Evolutionary conservation across 2,888 invertebrate species (phyloP).

Genomic region (Morpho achilles): DNA sequence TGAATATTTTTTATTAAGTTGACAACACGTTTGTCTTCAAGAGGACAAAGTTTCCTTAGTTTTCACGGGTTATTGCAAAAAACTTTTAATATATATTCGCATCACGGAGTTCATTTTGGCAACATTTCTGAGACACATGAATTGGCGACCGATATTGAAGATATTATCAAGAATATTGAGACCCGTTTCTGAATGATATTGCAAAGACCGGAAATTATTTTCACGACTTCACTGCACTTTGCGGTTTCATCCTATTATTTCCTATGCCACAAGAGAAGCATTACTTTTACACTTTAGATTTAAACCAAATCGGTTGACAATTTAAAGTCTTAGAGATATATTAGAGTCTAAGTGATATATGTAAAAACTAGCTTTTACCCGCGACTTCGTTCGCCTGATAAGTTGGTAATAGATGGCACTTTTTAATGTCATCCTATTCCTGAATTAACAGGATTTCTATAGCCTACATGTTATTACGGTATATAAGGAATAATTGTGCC

Average conservation of each 20-base stretch:
- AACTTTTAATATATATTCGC: not conserved
- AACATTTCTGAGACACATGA: slow-evolving; percentile 1
- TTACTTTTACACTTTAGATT: slow-evolving; percentile 6
- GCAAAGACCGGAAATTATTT: slow-evolving; percentile 7
- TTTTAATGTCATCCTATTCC: no score
- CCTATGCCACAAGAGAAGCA: not conserved
- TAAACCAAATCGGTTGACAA: not conserved
- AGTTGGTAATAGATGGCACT: no score
- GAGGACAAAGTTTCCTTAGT: no score
- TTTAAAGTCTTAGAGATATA: no score
- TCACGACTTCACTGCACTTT: slow-evolving; percentile 2
- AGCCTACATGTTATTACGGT: no score
- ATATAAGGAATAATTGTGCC: no score
- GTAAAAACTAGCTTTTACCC: no score
- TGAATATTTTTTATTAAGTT: no score
- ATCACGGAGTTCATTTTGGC: not conserved
- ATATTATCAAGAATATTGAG: slow-evolving; percentile 4
- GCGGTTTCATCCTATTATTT: not conserved
- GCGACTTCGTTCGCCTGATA: no score
- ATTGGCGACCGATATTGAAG: slow-evolving; percentile 4
- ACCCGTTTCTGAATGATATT: slow-evolving; percentile 6
- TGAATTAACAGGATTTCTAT: no score
- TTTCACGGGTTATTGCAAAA: not conserved
- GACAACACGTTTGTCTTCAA: no score
- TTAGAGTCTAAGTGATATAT: no score